Evolutionary conservation across 1,140 invertebrate genomes (phyloP).

Genomic region (Drosophila punjabiensis): DNA sequence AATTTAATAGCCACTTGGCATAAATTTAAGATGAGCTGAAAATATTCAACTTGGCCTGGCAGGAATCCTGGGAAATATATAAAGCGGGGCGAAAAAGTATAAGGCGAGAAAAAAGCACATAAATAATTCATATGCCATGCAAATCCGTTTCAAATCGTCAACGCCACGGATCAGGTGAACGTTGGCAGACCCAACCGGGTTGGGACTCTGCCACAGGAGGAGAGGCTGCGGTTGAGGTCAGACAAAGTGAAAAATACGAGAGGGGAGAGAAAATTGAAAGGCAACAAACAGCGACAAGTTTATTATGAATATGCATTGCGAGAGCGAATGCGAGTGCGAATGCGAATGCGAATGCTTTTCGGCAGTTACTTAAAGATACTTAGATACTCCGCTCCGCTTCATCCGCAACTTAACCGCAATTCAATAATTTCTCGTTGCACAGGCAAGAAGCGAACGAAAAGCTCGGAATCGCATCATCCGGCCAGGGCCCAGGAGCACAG

Average conservation of each 20-base stretch:
- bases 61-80: constrained; percentile 54
- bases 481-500: constrained; percentile 75
- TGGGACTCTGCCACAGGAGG: neutral
- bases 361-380: constrained; percentile 45
- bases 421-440: constrained; percentile 59
- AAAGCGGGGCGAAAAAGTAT: constrained; percentile 27
- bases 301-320: constrained; percentile 74
- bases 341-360: constrained; percentile 33
- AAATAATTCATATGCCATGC: constrained; percentile 83
- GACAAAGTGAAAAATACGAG: constrained; percentile 24
- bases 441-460: constrained; percentile 84
- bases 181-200: constrained; percentile 10
- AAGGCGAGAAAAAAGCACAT: constrained; percentile 55
- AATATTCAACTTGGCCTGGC: constrained; percentile 69
- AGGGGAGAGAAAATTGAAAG: constrained; percentile 46
- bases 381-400: constrained; percentile 6
- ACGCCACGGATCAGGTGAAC: constrained; percentile 64
- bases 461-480: constrained; percentile 81
- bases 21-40: constrained; percentile 79
- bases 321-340: constrained; percentile 6
- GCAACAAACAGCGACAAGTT: constrained; percentile 58
- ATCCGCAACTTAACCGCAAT: constrained; percentile 45
- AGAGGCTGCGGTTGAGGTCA: constrained; percentile 41
- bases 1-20: constrained; percentile 83
- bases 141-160: constrained; percentile 82